A percentile compares a stretch with the other conserved stretches of the same genome.
These are phyloP conservation scores for Dolichotis patagonum DNA, from an alignment of 2,113 vertebrate genomes.

Conservation along the genomic window DNA sequence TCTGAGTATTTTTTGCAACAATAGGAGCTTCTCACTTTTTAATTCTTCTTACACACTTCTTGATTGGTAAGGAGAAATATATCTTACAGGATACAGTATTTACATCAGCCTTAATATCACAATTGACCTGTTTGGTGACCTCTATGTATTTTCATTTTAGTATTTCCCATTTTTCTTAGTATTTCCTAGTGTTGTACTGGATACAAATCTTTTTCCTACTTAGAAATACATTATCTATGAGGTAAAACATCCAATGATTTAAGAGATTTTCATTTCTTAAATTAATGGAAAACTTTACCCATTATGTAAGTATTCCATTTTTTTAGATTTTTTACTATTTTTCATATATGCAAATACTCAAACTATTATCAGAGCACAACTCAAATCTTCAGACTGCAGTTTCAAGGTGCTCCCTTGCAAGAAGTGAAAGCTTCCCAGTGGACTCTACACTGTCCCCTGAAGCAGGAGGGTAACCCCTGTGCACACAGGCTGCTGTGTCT, in stretches of 20 bases:
- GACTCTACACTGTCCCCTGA: accelerated
- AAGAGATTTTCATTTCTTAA: background rate
- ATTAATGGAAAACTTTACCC: background rate
- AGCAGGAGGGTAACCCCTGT: too few relatives aligned
- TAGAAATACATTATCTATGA: background rate
- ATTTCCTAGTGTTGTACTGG: background rate
- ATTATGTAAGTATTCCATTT: background rate
- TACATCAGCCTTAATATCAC: background rate
- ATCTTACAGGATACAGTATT: background rate
- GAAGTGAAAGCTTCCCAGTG: background rate
- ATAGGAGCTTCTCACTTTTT: background rate
- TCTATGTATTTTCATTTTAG: background rate
- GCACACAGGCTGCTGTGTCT: accelerated
- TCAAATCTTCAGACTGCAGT: background rate
- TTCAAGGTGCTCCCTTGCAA: background rate
- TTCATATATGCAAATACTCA: background rate
- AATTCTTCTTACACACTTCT: background rate
- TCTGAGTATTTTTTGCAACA: background rate
- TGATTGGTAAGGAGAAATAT: background rate
- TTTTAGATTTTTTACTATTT: background rate
- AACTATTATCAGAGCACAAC: background rate
- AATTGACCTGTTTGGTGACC: background rate
- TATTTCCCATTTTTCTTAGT: background rate
- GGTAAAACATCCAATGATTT: background rate
- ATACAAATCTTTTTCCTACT: background rate